A percentile compares a stretch with the other conserved stretches of the same genome.
These are phyloP conservation scores for Hecatera dysodea DNA, from an alignment of 2,888 invertebrate species.

Conservation along the genomic window DNA sequence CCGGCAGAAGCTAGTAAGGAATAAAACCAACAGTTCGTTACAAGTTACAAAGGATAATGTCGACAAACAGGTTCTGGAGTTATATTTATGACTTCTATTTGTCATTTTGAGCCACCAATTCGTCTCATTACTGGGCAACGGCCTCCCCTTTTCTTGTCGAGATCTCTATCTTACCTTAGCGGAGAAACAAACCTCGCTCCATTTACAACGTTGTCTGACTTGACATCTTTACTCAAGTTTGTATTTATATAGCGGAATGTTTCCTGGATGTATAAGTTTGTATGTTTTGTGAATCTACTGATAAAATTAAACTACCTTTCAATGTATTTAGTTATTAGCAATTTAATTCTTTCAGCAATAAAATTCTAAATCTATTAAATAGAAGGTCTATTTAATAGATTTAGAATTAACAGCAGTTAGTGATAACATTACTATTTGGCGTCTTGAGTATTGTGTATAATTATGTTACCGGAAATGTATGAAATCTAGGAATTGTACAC, in stretches of 20 bases:
- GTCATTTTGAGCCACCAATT: constrained; percentile 66
- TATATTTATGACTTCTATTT: constrained; percentile 66
- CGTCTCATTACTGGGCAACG: constrained; percentile 59
- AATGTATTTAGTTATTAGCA: too few species aligned
- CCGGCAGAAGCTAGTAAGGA: neutral
- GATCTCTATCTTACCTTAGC: constrained; percentile 64
- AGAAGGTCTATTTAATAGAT: too few species aligned
- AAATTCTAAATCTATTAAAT: too few species aligned
- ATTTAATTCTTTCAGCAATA: too few species aligned
- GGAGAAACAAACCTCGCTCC: constrained; percentile 47
- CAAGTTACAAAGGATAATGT: constrained; percentile 41
- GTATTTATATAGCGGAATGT: constrained; percentile 39
- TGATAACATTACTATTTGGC: too few species aligned
- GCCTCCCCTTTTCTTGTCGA: constrained; percentile 59
- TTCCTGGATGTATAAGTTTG: constrained; percentile 6
- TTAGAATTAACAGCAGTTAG: too few species aligned
- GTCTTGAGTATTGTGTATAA: too few species aligned
- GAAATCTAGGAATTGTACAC: too few species aligned
- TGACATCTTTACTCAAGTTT: constrained; percentile 56
- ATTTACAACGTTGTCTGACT: constrained; percentile 46
- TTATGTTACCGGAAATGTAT: too few species aligned
- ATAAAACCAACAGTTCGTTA: constrained; percentile 33
- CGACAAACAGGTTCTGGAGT: constrained; percentile 57
- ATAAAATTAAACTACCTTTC: neutral
- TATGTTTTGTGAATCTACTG: neutral